phyloP scores from a whole-genome alignment of 2,888 invertebrate genomes.

The Leptinotarsa juncta region DNA sequence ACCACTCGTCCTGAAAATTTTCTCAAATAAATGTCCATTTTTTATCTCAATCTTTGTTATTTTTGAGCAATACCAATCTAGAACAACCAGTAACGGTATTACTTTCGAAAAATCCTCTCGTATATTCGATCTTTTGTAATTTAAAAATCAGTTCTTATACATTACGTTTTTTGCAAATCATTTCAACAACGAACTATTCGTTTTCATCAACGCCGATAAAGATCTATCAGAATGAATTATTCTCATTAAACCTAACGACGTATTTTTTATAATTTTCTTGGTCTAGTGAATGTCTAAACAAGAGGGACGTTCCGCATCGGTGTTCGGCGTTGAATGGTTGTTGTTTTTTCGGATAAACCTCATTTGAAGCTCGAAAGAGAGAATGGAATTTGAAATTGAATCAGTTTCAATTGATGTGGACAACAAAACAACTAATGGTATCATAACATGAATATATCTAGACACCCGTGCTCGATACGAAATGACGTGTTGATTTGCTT shows the following conservation, averaged over 20 bases:
- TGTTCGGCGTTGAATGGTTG: conserved; percentile 23
- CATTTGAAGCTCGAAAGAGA: conserved; percentile 11
- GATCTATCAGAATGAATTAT: conserved; percentile 25
- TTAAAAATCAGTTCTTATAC: not conserved
- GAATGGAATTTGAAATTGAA: conserved; percentile 27
- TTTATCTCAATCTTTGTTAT: too few relatives aligned
- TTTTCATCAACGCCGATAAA: conserved; percentile 9
- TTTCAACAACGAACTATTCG: not conserved
- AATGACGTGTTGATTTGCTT: conserved; percentile 5
- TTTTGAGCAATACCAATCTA: too few relatives aligned
- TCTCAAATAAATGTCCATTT: too few relatives aligned
- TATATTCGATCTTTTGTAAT: too few relatives aligned
- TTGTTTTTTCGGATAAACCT: conserved; percentile 31
- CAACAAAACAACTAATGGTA: conserved; percentile 1
- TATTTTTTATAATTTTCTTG: conserved; percentile 29
- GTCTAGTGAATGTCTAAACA: conserved; percentile 27
- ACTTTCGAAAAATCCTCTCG: too few relatives aligned
- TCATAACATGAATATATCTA: conserved; percentile 15
- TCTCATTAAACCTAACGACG: conserved; percentile 28
- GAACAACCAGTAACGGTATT: too few relatives aligned
- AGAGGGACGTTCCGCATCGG: conserved; percentile 28
- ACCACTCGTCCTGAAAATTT: too few relatives aligned
- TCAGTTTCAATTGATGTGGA: not conserved
- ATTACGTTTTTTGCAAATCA: not conserved
- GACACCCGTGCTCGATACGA: conserved; percentile 15